Conservation (phyloP, 1,140 invertebrate genomes). For the Thaumatotibia leucotreta region DNA sequence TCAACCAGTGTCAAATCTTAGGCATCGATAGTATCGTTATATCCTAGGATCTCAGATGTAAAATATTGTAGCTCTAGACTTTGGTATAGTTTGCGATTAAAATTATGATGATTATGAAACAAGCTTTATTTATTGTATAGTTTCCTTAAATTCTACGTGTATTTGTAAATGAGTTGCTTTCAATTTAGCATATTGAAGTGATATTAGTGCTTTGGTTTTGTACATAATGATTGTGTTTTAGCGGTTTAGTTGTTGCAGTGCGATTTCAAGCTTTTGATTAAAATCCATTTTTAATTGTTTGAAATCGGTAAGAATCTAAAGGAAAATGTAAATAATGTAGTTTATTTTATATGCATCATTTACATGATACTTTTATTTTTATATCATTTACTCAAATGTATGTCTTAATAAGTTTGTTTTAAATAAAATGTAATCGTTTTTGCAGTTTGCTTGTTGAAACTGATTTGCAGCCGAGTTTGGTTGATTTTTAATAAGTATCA, state of each 20-base stretch:
- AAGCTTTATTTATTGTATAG: conserved; percentile 42
- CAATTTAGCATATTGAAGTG: conserved; percentile 13
- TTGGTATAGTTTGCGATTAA: conserved; percentile 20
- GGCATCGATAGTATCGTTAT: conserved; percentile 38
- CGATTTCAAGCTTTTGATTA: conserved; percentile 17
- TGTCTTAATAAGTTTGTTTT: conserved; percentile 56
- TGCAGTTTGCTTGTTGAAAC: conserved; percentile 2
- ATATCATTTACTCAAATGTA: conserved; percentile 63
- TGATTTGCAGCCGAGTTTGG: neutral
- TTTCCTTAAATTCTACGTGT: conserved; percentile 2
- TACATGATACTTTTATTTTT: conserved; percentile 63
- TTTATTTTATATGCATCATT: conserved; percentile 64
- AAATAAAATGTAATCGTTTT: conserved; percentile 21
- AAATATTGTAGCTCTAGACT: conserved; percentile 28
- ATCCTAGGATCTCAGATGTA: conserved; percentile 42
- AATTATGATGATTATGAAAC: conserved; percentile 19
- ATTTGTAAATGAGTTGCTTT: conserved; percentile 9
- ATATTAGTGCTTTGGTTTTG: conserved; percentile 9
- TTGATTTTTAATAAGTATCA: neutral
- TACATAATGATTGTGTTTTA: conserved; percentile 9
- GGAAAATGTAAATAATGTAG: conserved; percentile 51
- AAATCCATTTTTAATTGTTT: conserved; percentile 27
- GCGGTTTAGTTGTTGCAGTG: neutral
- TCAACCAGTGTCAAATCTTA: conserved; percentile 65
- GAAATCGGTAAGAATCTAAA: conserved; percentile 18